A percentile compares a stretch with the other conserved stretches of the same genome.
Conservation (phyloP, 2,113 vertebrate species). For the Nannospalax galili region DNA sequence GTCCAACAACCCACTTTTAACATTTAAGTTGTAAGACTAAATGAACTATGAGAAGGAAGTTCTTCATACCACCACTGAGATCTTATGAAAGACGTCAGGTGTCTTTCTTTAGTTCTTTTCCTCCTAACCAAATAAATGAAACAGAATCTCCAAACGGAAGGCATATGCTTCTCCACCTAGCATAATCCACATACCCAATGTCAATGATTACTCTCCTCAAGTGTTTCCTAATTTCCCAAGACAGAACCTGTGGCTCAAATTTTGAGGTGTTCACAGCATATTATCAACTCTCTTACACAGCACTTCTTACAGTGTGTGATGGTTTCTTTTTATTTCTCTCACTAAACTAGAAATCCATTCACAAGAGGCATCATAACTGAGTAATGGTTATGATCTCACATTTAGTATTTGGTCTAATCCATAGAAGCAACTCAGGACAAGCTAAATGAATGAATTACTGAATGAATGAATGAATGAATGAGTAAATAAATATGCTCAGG, state of each 20-base stretch:
- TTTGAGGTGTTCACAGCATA: neutral
- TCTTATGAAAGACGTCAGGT: neutral
- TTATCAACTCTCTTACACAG: neutral
- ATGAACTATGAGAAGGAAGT: neutral
- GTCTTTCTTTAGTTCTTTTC: neutral
- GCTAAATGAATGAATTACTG: neutral
- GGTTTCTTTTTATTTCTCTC: neutral
- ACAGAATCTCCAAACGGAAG: neutral
- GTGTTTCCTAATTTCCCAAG: slow-evolving; percentile 9
- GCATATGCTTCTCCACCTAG: neutral
- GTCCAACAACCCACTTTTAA: neutral
- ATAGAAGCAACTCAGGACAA: neutral
- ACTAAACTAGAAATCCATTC: neutral
- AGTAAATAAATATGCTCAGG: neutral
- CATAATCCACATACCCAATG: neutral
- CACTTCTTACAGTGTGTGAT: neutral
- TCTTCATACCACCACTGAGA: neutral
- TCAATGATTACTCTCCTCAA: neutral
- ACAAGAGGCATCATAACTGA: neutral
- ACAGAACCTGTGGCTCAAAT: neutral
- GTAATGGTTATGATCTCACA: neutral
- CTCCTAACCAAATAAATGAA: neutral
- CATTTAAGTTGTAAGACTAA: neutral
- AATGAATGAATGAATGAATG: neutral
- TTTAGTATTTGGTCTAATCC: neutral